Base-by-base conservation (phyloP, 2,113 vertebrate genomes). In the Prunella fulvescens region DNA sequence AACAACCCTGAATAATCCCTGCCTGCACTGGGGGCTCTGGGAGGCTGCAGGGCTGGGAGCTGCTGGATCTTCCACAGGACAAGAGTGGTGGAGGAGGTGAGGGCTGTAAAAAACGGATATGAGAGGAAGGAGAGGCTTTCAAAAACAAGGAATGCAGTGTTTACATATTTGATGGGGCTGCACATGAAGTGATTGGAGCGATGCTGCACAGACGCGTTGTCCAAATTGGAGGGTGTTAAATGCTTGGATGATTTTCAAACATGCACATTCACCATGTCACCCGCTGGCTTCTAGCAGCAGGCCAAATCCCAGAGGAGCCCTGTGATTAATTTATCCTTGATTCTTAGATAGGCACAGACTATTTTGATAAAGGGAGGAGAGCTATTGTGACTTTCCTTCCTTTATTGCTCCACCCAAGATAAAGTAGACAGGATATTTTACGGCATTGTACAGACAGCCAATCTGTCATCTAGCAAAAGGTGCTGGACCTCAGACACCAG, bases 291-390 rank as follows among this genome's bases (percentile, higher is more conserved):
- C 57, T 6, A 83, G 76, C 76, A 92, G 65, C 89, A 86, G 48
- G 33, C 37, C 76, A 84, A 57, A 86, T 90, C 92, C 89, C 84
- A 60, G 3, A 29, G 64, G 79, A 78, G 90, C 26, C 26, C 42
- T 90, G 61, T 96, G 92, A 95, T 90, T 93, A 94, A 83, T 95
- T 96, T 93, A 83, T 86, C 67, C 85, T 94, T 90, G 88, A 77
- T 94, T 80, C 79, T 92, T 92, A 92, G 85, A 96, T 96, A 96
- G 90, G 54, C 40, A 74, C 50, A 48, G 79, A 72, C 95, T 98
- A 93, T 98, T 97, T 97, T 94, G 95, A 97, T 95, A 96, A 95
- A 93, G 97, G 97, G 97, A 69, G 94, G 97, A 96, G 97, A 85
- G 64, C 93, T 84, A 67, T 92, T 96, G 81, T 95, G 87, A 87